Base-by-base conservation (phyloP, 2,888 invertebrate genomes). In the Antitype chi region DNA sequence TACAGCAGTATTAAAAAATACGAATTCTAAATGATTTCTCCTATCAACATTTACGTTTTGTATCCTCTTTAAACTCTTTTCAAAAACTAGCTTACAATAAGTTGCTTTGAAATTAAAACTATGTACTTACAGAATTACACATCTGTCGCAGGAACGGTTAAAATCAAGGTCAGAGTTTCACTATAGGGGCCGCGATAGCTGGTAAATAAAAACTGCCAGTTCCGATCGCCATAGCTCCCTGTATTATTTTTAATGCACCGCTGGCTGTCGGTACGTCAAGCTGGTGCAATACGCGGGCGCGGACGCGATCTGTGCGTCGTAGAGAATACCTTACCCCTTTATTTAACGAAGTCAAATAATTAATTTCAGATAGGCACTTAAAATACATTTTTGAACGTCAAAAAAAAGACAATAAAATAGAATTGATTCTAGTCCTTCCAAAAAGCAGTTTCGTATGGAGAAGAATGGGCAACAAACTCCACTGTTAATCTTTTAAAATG, bases 231-330 rank as follows among this genome's bases (percentile, higher is more conserved):
- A 25, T 6, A 15, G 7, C 20, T 1, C 11, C 15, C n/a, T 28
- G 25, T 76, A 28, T 55, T 68, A 32, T n/a, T n/a, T 69, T 63
- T 28, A 77, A 15, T 63, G 47, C 25, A 25, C 28, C 23, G n/a
- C 13, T 49, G 55, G 15, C 23, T 20, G 28, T 68, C 15, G 57
- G 38, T 52, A 52, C 6, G 47, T 13, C 5, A 53, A 20, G 47
- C 38, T n/a, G 28, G 11, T 23, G 9, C 6, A 23, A 52, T 15
- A 38, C 23, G 17, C 55, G 49, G 17, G 43, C 20, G 38, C 47
- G 28, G 23, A 15, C 38, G n/a, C 20, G 6, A 28, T 38, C 38
- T 38, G n/a, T 20, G 43, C 32, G 25, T 38, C 7, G 49, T 38
- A 38, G 59, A 32, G 1, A 32, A 38, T 38, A 59, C 20, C 15